Percentiles rank a stretch among this genome's conserved stretches.
Conservation (phyloP, 2,797 vertebrate genomes). For the Siniperca undulata region DNA sequence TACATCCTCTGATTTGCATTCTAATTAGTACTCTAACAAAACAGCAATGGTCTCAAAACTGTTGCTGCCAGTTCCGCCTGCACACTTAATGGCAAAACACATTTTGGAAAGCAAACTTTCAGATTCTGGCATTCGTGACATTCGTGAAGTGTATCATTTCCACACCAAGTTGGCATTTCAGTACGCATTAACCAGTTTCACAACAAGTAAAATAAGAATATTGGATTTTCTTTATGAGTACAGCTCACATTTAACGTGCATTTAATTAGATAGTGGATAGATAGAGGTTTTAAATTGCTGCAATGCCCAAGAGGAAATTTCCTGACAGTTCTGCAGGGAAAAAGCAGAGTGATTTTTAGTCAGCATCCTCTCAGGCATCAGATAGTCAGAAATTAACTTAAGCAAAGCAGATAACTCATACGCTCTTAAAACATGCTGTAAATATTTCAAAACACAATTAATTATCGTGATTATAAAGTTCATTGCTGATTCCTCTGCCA, state of each 20-base stretch:
- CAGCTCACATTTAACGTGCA: background rate
- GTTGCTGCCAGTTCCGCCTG: conserved; percentile 44
- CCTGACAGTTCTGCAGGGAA: background rate
- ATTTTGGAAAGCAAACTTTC: conserved; percentile 51
- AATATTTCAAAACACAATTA: background rate
- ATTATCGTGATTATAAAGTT: background rate
- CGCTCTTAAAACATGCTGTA: too few relatives aligned
- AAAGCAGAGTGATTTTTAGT: background rate
- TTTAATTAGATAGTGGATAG: conserved; percentile 6
- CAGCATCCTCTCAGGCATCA: too few relatives aligned
- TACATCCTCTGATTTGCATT: conserved; percentile 70
- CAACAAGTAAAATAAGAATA: background rate
- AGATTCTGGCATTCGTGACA: conserved; percentile 16
- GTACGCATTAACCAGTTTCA: background rate
- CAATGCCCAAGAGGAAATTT: background rate
- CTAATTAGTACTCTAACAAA: conserved; percentile 66
- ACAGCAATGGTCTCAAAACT: conserved; percentile 51
- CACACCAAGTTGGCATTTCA: background rate
- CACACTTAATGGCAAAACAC: conserved; percentile 48
- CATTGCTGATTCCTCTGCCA: background rate
- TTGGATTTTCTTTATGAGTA: conserved; percentile 13
- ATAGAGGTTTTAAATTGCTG: background rate
- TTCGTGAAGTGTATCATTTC: background rate
- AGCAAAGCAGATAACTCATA: background rate
- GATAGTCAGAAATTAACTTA: background rate